A percentile compares a stretch with the other conserved stretches of the same genome.
Conservation (phyloP, 2,888 invertebrate genomes). For the Phyllotreta striolata region DNA sequence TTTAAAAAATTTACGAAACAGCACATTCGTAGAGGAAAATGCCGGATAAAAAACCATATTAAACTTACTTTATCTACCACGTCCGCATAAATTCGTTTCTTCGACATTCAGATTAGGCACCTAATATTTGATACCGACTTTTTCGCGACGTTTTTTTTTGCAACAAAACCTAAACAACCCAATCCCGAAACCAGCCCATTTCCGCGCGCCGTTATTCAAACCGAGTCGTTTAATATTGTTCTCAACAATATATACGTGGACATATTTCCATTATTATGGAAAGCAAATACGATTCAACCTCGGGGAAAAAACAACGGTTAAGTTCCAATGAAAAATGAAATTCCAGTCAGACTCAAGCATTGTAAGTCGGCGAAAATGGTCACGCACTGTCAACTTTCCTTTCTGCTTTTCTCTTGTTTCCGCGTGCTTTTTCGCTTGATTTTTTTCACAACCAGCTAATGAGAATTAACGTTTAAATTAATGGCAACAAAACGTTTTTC, state of each 20-base stretch:
- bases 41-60: too few species aligned
- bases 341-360: constrained; percentile 25
- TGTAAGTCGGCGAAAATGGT: constrained; percentile 13
- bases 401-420: constrained; percentile 4
- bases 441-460: not conserved
- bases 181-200: constrained; percentile 4
- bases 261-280: constrained; percentile 49
- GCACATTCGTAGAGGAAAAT: too few species aligned
- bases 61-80: too few species aligned
- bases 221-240: constrained; percentile 13
- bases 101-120: too few species aligned
- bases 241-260: constrained; percentile 7
- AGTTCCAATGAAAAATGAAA: constrained; percentile 48
- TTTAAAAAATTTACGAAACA: constrained; percentile 12
- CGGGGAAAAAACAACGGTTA: constrained; percentile 45
- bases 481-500: too few species aligned
- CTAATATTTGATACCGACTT: not conserved
- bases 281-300: constrained; percentile 48
- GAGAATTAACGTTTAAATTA: too few species aligned
- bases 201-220: constrained; percentile 3
- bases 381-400: constrained; percentile 17
- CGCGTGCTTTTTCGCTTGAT: not conserved
- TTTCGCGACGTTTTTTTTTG: constrained; percentile 1
- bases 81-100: too few species aligned
- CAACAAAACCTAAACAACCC: constrained; percentile 1